A percentile compares a stretch with the other conserved stretches of the same genome.
Evolutionary conservation across 2,113 vertebrate species (phyloP).

Genomic region (Boleophthalmus pectinirostris): DNA sequence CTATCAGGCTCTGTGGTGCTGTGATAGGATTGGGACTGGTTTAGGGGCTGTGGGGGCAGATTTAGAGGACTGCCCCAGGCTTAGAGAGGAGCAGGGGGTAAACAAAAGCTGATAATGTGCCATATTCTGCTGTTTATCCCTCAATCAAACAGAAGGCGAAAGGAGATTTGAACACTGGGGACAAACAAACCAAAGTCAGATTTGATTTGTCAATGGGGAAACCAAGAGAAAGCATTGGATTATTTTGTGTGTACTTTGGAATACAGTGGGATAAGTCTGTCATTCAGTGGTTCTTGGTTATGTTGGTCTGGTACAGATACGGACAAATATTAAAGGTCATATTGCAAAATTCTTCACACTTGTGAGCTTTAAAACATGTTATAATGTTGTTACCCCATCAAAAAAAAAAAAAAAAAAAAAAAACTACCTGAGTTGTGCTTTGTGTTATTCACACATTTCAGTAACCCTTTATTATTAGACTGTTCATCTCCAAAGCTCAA

Average conservation of each 20-base stretch:
- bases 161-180: background rate
- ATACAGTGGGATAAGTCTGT: background rate
- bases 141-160: conserved; percentile 3
- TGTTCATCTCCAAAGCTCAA: too few relatives aligned
- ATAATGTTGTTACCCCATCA: too few relatives aligned
- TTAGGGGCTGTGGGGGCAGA: background rate
- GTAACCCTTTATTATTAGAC: too few relatives aligned
- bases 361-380: too few relatives aligned
- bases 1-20: background rate
- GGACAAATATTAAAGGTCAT: too few relatives aligned
- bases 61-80: background rate
- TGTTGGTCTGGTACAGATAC: background rate
- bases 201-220: background rate
- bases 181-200: background rate
- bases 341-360: too few relatives aligned
- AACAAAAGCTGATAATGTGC: conserved; percentile 1
- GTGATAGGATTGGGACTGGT: conserved; percentile 7
- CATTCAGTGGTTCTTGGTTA: background rate
- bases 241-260: background rate
- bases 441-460: too few relatives aligned
- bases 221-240: background rate
- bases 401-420: too few relatives aligned
- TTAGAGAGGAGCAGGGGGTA: background rate
- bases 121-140: background rate
- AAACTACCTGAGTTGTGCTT: too few relatives aligned